Percentiles rank a stretch among this genome's conserved stretches.
These are phyloP conservation scores for Corythornis madagascariensis DNA, from an alignment of 2,113 vertebrate genomes.

Conservation along the genomic window DNA sequence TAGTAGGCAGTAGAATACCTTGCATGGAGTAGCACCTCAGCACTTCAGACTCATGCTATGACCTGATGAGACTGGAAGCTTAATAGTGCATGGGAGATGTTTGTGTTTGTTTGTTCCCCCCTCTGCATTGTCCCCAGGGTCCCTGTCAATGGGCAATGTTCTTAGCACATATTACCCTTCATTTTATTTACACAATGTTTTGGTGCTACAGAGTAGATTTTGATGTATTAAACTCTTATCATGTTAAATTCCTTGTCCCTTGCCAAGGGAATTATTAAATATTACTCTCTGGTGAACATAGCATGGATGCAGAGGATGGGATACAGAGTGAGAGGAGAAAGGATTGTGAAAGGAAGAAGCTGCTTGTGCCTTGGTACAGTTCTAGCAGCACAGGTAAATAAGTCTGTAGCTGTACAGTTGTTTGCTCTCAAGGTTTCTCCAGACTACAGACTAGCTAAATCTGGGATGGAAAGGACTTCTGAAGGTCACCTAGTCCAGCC, in stretches of 20 bases:
- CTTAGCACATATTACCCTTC: background rate
- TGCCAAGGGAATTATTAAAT: background rate
- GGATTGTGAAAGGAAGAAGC: background rate
- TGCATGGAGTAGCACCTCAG: background rate
- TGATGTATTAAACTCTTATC: background rate
- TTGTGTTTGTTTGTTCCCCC: background rate
- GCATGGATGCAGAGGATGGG: background rate
- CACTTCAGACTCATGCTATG: background rate
- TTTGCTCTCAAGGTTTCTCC: background rate
- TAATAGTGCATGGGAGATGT: background rate
- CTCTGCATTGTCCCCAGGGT: background rate
- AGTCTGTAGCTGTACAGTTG: background rate
- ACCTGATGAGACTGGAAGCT: background rate
- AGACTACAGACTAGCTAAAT: background rate
- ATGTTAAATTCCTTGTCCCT: background rate
- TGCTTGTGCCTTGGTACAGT: background rate
- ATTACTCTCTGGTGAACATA: background rate
- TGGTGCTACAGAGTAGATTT: background rate
- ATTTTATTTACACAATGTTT: background rate
- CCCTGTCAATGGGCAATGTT: background rate
- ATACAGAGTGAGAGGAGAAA: background rate
- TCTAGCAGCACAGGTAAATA: background rate
- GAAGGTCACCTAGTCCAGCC: constrained; percentile 1
- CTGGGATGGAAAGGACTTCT: background rate
- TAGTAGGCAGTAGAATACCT: background rate